A percentile compares a stretch with the other conserved stretches of the same genome.
These are phyloP conservation scores for Notothenia rossii DNA, from an alignment of 2,113 vertebrate species.

Conservation along the genomic window DNA sequence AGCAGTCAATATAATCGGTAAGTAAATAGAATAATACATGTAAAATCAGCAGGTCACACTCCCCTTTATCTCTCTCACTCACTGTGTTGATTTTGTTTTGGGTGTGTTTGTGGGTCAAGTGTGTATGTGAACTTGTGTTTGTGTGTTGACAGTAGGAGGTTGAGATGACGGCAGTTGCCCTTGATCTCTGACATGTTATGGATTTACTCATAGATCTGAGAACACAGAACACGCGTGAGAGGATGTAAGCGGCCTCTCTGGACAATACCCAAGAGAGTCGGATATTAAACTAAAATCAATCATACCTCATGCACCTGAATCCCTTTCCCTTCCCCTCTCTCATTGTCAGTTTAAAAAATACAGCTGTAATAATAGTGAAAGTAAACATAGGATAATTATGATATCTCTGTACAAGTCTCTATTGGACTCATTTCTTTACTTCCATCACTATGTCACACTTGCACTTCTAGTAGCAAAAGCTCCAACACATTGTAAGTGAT, in stretches of 20 bases:
- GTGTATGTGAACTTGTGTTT: constrained; percentile 21
- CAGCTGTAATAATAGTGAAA: no score
- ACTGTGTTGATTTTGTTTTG: not conserved
- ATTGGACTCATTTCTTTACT: no score
- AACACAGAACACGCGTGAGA: constrained; percentile 9
- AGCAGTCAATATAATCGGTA: not conserved
- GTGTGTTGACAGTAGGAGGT: constrained; percentile 47
- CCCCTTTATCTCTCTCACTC: not conserved
- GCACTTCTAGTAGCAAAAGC: no score
- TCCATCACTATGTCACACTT: no score
- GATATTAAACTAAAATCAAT: constrained; percentile 27
- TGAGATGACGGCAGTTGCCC: constrained; percentile 59
- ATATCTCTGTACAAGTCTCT: no score
- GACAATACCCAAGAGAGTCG: constrained; percentile 14
- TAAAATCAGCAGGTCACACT: constrained; percentile 31
- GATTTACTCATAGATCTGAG: constrained; percentile 47
- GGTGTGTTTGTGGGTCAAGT: constrained; percentile 7
- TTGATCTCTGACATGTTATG: constrained; percentile 35
- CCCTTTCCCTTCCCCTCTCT: not conserved
- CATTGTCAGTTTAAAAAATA: not conserved
- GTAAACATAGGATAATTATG: no score
- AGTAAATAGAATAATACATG: constrained; percentile 4
- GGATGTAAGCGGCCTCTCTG: constrained; percentile 2
- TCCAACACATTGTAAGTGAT: no score
- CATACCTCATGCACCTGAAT: not conserved